Percentiles rank a stretch among this genome's conserved stretches.
These are phyloP conservation scores for Agonopterix heracliana DNA, from an alignment of 2,888 invertebrate species.

Conservation along the genomic window DNA sequence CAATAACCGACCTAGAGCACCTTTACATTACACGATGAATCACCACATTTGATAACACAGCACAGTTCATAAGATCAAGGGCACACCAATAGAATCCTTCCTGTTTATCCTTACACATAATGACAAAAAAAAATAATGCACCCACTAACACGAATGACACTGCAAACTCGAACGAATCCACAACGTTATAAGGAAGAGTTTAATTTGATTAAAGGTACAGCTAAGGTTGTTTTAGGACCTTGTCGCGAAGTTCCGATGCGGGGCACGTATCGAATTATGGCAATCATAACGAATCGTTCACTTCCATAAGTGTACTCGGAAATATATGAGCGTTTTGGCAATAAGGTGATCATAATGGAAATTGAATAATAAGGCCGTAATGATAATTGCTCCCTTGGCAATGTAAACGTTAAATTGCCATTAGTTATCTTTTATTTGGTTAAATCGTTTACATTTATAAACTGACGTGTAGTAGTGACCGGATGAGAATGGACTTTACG, in stretches of 20 bases:
- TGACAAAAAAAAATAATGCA: constrained; percentile 16
- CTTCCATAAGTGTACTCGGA: constrained; percentile 26
- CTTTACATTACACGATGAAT: background rate
- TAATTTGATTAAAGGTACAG: constrained; percentile 6
- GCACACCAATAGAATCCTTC: constrained; percentile 48
- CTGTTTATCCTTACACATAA: constrained; percentile 57
- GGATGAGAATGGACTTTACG: no score
- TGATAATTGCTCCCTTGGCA: background rate
- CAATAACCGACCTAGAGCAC: no score
- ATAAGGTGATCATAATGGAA: constrained; percentile 12
- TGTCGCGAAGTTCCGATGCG: constrained; percentile 39
- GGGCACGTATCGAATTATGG: constrained; percentile 56
- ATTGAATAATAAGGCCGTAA: no score
- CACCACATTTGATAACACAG: constrained; percentile 4
- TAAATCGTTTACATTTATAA: background rate
- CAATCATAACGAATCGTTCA: constrained; percentile 46
- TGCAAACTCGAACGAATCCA: constrained; percentile 19
- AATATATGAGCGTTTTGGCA: no score
- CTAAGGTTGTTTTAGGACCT: constrained; percentile 23
- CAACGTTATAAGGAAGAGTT: constrained; percentile 21
- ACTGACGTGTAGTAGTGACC: background rate
- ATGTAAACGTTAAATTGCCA: background rate
- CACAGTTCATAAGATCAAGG: constrained; percentile 11
- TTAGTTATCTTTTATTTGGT: no score
- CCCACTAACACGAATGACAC: constrained; percentile 10